Conservation (phyloP, 2,113 vertebrate genomes). For the Dicaeum eximium region DNA sequence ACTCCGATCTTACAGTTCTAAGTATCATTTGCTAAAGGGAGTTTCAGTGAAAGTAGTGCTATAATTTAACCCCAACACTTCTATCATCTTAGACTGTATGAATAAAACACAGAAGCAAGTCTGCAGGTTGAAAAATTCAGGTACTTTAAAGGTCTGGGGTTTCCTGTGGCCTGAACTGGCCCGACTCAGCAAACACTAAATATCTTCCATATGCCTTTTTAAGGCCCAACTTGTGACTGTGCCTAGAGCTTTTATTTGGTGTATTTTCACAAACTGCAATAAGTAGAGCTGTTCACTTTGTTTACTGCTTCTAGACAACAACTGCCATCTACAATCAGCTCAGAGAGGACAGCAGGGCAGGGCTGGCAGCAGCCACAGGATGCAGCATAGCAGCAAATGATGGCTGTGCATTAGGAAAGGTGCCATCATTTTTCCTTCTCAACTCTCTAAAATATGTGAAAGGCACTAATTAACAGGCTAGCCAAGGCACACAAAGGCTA, state of each 20-base stretch:
- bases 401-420: neutral
- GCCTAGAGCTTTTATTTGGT: conserved; percentile 13
- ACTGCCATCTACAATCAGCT: conserved; percentile 33
- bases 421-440: neutral
- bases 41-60: neutral
- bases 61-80: neutral
- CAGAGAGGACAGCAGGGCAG: neutral
- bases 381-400: neutral
- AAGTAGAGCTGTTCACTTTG: conserved; percentile 26
- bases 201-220: neutral
- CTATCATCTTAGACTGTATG: neutral
- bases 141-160: neutral
- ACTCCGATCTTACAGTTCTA: neutral
- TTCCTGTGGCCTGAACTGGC: neutral
- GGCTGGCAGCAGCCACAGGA: conserved; percentile 3
- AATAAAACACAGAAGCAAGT: neutral
- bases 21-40: neutral
- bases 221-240: neutral
- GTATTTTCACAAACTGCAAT: conserved; percentile 4
- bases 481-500: neutral
- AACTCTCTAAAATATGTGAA: neutral
- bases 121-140: neutral
- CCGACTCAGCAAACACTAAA: neutral
- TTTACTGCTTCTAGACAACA: conserved; percentile 16
- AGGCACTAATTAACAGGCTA: neutral